phyloP scores from a whole-genome alignment of 2,797 vertebrate species.

The Botia kubotai region DNA sequence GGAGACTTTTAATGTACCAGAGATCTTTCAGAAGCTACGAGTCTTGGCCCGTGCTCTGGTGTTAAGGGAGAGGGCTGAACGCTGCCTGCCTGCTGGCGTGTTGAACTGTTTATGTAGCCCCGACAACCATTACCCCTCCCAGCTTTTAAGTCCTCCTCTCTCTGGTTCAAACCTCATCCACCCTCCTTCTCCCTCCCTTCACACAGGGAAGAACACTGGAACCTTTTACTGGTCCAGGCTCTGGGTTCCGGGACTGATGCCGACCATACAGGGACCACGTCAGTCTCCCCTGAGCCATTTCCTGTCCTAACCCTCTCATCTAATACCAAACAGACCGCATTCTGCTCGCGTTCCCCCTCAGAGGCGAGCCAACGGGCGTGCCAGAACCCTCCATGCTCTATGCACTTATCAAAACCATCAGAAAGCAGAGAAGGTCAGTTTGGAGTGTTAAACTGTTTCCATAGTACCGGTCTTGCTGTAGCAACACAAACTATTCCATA shows the following conservation, averaged over 20 bases:
- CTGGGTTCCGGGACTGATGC: conserved; percentile 55
- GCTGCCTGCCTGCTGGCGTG: conserved; percentile 52
- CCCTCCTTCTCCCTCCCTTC: conserved; percentile 10
- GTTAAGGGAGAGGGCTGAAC: neutral
- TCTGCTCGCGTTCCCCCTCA: conserved; percentile 56
- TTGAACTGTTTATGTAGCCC: conserved; percentile 69
- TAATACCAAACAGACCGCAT: conserved; percentile 80
- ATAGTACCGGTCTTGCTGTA: neutral
- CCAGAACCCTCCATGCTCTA: conserved; percentile 45
- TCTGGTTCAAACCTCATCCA: conserved; percentile 57
- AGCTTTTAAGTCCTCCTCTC: conserved; percentile 25
- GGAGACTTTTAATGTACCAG: neutral
- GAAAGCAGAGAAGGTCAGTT: conserved; percentile 22
- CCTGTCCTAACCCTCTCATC: conserved; percentile 75
- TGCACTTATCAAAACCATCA: conserved; percentile 46
- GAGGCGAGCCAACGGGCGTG: conserved; percentile 53
- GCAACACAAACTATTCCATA: neutral
- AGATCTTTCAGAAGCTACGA: conserved; percentile 15
- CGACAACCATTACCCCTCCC: conserved; percentile 24
- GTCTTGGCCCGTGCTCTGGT: neutral
- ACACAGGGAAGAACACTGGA: conserved; percentile 62
- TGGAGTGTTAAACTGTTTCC: conserved; percentile 23
- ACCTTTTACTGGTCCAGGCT: conserved; percentile 58
- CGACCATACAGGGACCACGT: conserved; percentile 62
- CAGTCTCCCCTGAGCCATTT: conserved; percentile 74